A percentile compares a stretch with the other conserved stretches of the same genome.
Evolutionary conservation across 2,797 vertebrate species (phyloP).

Genomic region (Serranus cabrilla): DNA sequence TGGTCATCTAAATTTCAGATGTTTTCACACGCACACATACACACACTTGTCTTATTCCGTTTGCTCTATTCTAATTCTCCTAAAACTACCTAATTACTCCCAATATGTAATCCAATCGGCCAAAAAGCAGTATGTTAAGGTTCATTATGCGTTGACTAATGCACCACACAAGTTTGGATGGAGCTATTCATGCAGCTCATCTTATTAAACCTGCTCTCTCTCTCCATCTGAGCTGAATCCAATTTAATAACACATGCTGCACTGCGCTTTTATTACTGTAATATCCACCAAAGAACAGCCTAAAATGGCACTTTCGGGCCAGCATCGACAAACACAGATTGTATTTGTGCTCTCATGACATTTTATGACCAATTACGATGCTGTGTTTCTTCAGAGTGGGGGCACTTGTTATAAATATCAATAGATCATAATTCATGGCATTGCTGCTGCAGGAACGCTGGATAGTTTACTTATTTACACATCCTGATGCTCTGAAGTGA

Average conservation of each 20-base stretch:
- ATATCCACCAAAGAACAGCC: conserved; percentile 41
- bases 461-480: conserved; percentile 1
- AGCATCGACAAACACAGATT: conserved; percentile 37
- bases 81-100: conserved; percentile 68
- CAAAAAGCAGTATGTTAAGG: conserved; percentile 61
- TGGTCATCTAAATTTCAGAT: conserved; percentile 56
- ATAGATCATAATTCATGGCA: conserved; percentile 5
- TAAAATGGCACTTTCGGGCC: conserved; percentile 48
- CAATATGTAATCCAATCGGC: conserved; percentile 68
- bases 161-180: conserved; percentile 69
- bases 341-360: conserved; percentile 21
- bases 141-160: conserved; percentile 75
- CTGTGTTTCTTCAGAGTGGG: conserved; percentile 9
- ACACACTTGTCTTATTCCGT: conserved; percentile 32
- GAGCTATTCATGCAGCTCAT: conserved; percentile 73
- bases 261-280: conserved; percentile 68
- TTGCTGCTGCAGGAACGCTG: neutral
- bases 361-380: conserved; percentile 34
- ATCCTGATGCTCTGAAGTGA: neutral
- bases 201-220: conserved; percentile 71
- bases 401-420: conserved; percentile 32
- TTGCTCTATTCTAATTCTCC: conserved; percentile 42
- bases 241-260: conserved; percentile 72
- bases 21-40: conserved; percentile 27
- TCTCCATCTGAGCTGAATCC: conserved; percentile 58